Percentiles rank a stretch among this genome's conserved stretches.
Conservation (phyloP, 2,888 invertebrate genomes). For the Poecilus cupreus region DNA sequence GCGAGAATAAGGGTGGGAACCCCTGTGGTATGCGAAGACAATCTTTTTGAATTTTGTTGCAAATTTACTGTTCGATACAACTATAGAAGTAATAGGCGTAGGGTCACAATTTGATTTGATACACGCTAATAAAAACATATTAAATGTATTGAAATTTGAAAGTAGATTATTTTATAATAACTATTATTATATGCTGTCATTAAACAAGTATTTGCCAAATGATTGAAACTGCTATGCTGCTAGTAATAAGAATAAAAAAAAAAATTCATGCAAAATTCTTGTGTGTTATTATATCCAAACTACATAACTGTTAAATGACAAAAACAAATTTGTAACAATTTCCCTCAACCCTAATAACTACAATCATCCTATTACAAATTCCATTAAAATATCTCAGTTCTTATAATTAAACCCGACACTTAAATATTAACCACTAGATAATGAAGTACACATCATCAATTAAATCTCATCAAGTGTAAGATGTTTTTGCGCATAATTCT, state of each 20-base stretch:
- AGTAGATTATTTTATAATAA: too few species aligned
- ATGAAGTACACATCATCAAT: slow-evolving; percentile 14
- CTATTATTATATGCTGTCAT: too few species aligned
- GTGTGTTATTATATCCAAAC: background rate
- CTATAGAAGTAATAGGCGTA: too few species aligned
- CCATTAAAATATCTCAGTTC: slow-evolving; percentile 4
- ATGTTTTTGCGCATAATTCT: background rate
- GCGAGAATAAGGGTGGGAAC: too few species aligned
- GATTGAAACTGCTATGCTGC: too few species aligned
- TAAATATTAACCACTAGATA: background rate
- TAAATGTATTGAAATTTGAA: too few species aligned
- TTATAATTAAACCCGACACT: background rate
- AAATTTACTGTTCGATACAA: too few species aligned
- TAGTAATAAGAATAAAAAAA: background rate
- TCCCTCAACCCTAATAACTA: background rate
- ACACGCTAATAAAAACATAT: too few species aligned
- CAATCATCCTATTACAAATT: background rate
- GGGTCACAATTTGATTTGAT: too few species aligned
- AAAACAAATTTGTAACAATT: slow-evolving; percentile 1
- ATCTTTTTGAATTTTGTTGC: too few species aligned
- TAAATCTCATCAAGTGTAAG: background rate
- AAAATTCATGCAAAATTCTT: background rate
- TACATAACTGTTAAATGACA: background rate
- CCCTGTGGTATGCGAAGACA: too few species aligned
- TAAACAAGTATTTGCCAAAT: too few species aligned